Base-by-base conservation (phyloP, 2,888 invertebrate genomes). In the Unio delphinus region DNA sequence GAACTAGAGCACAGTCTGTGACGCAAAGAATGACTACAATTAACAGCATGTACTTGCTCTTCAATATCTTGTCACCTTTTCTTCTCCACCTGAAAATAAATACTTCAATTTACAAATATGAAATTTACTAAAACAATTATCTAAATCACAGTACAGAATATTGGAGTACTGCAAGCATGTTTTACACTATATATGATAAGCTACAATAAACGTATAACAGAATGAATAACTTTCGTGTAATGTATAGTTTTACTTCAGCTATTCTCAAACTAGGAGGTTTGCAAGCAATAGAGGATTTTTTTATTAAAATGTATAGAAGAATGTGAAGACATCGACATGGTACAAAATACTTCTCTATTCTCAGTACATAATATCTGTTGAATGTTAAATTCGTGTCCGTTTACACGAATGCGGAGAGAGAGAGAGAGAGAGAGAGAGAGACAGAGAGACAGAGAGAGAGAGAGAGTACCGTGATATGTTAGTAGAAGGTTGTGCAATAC, bases 11-110 rank as follows among this genome's bases (percentile, higher is more conserved):
- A 73, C 86, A 86, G 66, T 86, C 86, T 5, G 80, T 65, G 11
- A 85, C 83, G 67, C 86, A 86, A 54, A 86, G 76, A 26, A 83
- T 74, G 4, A 85, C 86, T 8, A 86, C 83, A 17, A 81, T 81
- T 30, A 86, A 66, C n/a, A 86, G 69, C 62, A 84, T 79, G 68
- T 82, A 83, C 67, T 84, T 83, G 72, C 85, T 86, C 71, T 85
- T 85, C 67, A 85, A 80, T 17, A 84, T 75, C 63, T 79, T 76
- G 67, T 85, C 83, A 18, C 85, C 85, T 62, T 82, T 78, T 34
- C 80, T 73, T 26, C 85, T 78, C 79, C 83, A 82, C 74, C 86
- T 86, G 72, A 20, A 76, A 78, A 65, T 18, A 26, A 62, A 70
- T 26, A 20, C 3, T 11, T 0, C 45, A 45, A 45, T 45, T 45